Conservation (phyloP, 2,888 invertebrate species). For the Cryptus armator region DNA sequence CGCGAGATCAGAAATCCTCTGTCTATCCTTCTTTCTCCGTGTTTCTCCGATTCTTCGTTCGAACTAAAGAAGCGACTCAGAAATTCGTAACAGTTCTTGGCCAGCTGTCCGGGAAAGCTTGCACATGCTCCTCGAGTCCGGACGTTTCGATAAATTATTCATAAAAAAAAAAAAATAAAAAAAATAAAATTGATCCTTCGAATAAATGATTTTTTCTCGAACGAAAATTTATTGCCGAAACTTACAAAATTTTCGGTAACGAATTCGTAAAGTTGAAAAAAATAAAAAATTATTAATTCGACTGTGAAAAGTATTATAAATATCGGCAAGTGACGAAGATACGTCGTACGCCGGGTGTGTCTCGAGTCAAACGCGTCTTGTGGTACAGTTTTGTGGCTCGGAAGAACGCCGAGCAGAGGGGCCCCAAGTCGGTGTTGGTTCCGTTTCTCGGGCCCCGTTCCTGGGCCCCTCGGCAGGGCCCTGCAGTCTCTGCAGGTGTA, state of each 20-base stretch:
- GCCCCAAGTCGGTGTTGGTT: conserved; percentile 39
- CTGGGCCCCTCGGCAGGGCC: conserved; percentile 55
- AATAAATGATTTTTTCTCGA: neutral
- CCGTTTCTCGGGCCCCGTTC: conserved; percentile 64
- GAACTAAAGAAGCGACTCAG: conserved; percentile 50
- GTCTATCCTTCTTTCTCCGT: conserved; percentile 47
- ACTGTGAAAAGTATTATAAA: neutral
- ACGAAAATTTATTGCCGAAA: neutral
- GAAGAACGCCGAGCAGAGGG: conserved; percentile 16
- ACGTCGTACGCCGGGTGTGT: conserved; percentile 18
- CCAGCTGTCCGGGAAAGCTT: conserved; percentile 49
- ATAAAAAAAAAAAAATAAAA: neutral
- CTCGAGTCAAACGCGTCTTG: conserved; percentile 57
- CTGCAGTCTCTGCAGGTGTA: conserved; percentile 70
- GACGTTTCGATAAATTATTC: conserved; percentile 36
- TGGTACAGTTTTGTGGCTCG: conserved; percentile 54
- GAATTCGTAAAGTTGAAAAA: neutral
- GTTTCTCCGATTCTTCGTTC: conserved; percentile 39
- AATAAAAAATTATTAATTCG: neutral
- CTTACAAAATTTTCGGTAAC: too few species aligned
- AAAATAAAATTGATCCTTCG: neutral
- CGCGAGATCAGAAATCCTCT: conserved; percentile 40
- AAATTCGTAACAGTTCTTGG: conserved; percentile 58
- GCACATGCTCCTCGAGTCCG: conserved; percentile 27
- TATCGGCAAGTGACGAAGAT: neutral